A percentile compares a stretch with the other conserved stretches of the same genome.
Conservation (phyloP, 2,797 vertebrate species). For the Phoeniculus purpureus region DNA sequence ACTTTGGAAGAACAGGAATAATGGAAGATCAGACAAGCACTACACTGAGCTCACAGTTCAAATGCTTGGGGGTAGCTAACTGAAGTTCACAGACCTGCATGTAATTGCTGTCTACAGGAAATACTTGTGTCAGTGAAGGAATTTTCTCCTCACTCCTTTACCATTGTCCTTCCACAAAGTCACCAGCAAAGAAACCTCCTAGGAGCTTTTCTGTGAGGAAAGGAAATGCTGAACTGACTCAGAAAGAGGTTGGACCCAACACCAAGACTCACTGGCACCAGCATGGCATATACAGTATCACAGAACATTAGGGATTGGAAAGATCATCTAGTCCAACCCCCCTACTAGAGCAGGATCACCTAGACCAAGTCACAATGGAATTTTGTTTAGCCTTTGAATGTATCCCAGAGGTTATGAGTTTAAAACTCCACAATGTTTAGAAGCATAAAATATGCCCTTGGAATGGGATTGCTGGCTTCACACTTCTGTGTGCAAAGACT, state of each 20-base stretch:
- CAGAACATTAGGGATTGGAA: too few species aligned
- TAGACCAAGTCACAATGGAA: too few species aligned
- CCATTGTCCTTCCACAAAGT: slow-evolving; percentile 22
- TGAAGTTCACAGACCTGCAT: slow-evolving; percentile 67
- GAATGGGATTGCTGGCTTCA: slow-evolving; percentile 30
- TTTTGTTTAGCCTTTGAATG: neutral
- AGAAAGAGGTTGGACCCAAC: neutral
- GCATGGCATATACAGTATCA: neutral
- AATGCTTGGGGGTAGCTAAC: slow-evolving; percentile 38
- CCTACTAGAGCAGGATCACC: too few species aligned
- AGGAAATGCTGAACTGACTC: neutral
- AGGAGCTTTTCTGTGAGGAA: neutral
- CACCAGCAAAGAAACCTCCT: neutral
- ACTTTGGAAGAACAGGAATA: slow-evolving; percentile 35
- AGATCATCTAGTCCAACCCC: too few species aligned
- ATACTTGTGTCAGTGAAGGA: slow-evolving; percentile 44
- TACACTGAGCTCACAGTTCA: slow-evolving; percentile 24
- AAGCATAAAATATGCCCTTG: neutral
- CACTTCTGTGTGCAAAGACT: neutral
- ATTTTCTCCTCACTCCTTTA: slow-evolving; percentile 7
- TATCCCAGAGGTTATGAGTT: neutral
- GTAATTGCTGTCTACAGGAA: slow-evolving; percentile 70
- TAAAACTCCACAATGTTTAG: neutral
- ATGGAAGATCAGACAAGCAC: slow-evolving; percentile 47
- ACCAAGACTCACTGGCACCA: neutral